Percentiles rank a stretch among this genome's conserved stretches.
phyloP scores from a whole-genome alignment of 2,797 vertebrate species.

The Neostethus bicornis region DNA sequence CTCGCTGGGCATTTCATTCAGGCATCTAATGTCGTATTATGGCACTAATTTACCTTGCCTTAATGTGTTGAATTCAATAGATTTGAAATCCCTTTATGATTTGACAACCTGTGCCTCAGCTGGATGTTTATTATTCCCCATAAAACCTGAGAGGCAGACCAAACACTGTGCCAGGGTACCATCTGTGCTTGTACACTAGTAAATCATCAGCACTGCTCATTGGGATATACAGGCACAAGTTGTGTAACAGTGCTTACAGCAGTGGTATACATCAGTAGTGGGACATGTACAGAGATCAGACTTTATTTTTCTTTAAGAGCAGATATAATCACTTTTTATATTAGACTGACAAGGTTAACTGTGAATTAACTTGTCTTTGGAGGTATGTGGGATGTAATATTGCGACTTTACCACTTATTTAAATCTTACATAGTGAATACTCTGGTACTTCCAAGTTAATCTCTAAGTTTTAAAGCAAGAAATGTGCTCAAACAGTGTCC shows the following conservation, averaged over 20 bases:
- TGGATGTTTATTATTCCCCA: conserved; percentile 64
- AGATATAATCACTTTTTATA: neutral
- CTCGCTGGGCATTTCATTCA: conserved; percentile 22
- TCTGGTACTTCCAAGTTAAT: conserved; percentile 6
- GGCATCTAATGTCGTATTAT: conserved; percentile 25
- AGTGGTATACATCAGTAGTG: conserved; percentile 34
- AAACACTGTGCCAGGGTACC: conserved; percentile 63
- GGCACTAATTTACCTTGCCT: conserved; percentile 36
- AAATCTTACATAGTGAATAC: conserved; percentile 1
- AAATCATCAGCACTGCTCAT: conserved; percentile 49
- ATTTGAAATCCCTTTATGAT: conserved; percentile 45
- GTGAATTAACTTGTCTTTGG: neutral
- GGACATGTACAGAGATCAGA: conserved; percentile 31
- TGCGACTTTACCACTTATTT: conserved; percentile 1
- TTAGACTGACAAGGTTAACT: neutral
- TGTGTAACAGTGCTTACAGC: conserved; percentile 49
- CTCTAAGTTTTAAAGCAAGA: conserved; percentile 3
- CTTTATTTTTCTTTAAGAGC: conserved; percentile 15
- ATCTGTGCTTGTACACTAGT: conserved; percentile 61
- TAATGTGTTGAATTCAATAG: conserved; percentile 47
- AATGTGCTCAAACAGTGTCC: neutral
- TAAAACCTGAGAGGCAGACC: conserved; percentile 69
- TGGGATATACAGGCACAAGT: conserved; percentile 51
- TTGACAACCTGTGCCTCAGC: conserved; percentile 51
- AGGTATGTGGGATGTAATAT: neutral